Conservation (phyloP, 2,888 invertebrate genomes). For the Apodemia hepburni region DNA sequence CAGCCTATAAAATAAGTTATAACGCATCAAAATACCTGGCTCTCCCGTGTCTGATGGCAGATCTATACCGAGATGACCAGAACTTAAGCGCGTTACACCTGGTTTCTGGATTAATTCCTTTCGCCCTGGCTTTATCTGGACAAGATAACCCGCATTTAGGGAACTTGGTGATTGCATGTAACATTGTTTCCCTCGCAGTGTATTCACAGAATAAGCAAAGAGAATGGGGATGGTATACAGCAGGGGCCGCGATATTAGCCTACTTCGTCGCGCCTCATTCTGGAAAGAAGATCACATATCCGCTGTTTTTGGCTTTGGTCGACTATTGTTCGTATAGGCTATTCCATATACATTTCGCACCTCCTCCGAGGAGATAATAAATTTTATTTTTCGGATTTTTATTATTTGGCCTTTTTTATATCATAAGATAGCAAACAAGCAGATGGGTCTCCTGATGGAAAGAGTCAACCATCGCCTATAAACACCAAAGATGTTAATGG, state of each 20-base stretch:
- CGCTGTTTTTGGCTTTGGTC: constrained; percentile 51
- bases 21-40: constrained; percentile 54
- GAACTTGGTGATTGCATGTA: constrained; percentile 50
- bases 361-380: neutral
- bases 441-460: no score
- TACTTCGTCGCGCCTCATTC: constrained; percentile 46
- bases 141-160: constrained; percentile 49
- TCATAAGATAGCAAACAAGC: no score
- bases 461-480: no score
- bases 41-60: constrained; percentile 60
- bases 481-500: no score
- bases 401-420: neutral
- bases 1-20: constrained; percentile 46
- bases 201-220: constrained; percentile 44
- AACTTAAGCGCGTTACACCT: constrained; percentile 46
- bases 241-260: constrained; percentile 49
- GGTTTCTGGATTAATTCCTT: constrained; percentile 57
- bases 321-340: constrained; percentile 58
- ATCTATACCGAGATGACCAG: constrained; percentile 45
- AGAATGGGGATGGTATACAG: constrained; percentile 60
- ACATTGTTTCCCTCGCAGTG: constrained; percentile 50
- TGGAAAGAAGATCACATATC: constrained; percentile 47
- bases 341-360: constrained; percentile 26
- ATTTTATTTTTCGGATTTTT: neutral
- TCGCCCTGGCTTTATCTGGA: constrained; percentile 47